These are phyloP conservation scores for Aegotheles bennettii DNA, from an alignment of 2,113 vertebrate species.

Conservation along the genomic window DNA sequence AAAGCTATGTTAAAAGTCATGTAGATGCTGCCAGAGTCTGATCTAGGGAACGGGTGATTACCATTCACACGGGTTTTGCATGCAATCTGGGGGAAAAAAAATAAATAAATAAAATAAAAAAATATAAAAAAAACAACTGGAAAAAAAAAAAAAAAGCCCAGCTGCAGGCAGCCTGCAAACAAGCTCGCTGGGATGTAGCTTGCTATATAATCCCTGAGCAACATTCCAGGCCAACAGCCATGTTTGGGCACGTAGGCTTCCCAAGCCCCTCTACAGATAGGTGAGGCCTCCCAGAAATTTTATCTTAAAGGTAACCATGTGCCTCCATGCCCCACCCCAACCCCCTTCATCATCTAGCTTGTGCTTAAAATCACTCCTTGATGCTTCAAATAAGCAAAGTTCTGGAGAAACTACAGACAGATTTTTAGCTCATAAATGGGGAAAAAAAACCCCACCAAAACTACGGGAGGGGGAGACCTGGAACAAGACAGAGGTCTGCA, in stretches of 20 bases:
- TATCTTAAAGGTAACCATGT: background rate
- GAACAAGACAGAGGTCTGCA: background rate
- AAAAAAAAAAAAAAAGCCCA: background rate
- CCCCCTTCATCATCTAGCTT: background rate
- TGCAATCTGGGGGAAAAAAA: background rate
- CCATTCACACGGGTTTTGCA: background rate
- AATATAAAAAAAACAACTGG: background rate
- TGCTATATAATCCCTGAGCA: background rate
- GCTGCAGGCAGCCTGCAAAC: background rate
- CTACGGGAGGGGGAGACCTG: background rate
- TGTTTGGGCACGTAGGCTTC: background rate
- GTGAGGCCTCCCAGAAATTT: background rate
- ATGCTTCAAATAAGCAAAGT: background rate
- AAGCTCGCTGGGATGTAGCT: background rate
- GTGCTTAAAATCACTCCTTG: background rate
- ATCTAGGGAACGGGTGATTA: background rate
- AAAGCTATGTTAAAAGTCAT: conserved; percentile 15
- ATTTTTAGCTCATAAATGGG: background rate
- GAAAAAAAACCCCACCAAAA: background rate
- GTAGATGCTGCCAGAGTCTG: background rate
- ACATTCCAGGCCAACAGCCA: background rate
- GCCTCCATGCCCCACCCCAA: background rate
- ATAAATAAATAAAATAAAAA: background rate
- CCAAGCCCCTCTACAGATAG: background rate
- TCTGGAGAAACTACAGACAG: background rate